Evolutionary conservation across 2,888 invertebrate species (phyloP).

Genomic region (Drosophila peninsularis): DNA sequence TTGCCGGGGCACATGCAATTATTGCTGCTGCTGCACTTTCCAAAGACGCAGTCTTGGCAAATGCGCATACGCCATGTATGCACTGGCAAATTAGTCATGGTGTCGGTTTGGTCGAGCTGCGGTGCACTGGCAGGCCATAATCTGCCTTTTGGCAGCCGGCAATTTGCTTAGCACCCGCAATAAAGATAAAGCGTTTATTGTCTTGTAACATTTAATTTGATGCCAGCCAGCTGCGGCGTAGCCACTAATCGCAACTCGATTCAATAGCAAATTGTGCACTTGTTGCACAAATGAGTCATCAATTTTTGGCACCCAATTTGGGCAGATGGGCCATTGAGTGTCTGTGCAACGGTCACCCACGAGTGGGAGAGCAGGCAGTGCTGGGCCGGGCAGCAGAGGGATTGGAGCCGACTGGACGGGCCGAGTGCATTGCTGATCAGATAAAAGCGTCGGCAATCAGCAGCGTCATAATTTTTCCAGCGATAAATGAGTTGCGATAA

Average conservation of each 20-base stretch:
- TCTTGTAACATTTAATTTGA: conserved; percentile 74
- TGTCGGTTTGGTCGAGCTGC: conserved; percentile 12
- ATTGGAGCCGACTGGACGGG: conserved; percentile 13
- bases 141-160: conserved; percentile 68
- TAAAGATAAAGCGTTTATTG: conserved; percentile 75
- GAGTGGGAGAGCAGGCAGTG: conserved; percentile 18
- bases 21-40: conserved; percentile 24
- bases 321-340: conserved; percentile 49
- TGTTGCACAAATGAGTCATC: conserved; percentile 74
- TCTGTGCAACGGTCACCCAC: conserved; percentile 67
- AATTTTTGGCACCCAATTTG: conserved; percentile 53
- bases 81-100: conserved; percentile 45
- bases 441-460: conserved; percentile 75
- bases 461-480: conserved; percentile 83
- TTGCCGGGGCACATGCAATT: conserved; percentile 41
- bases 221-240: conserved; percentile 9
- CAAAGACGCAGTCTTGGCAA: conserved; percentile 6
- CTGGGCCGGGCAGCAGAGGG: conserved; percentile 4
- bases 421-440: conserved; percentile 61
- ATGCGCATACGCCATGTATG: conserved; percentile 53
- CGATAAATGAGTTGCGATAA: conserved; percentile 84
- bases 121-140: conserved; percentile 55
- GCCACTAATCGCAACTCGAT: conserved; percentile 24
- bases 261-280: conserved; percentile 59
- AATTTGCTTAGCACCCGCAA: conserved; percentile 74